These are phyloP conservation scores for Torymus tubicola DNA, from an alignment of 2,888 invertebrate genomes.

Conservation along the genomic window DNA sequence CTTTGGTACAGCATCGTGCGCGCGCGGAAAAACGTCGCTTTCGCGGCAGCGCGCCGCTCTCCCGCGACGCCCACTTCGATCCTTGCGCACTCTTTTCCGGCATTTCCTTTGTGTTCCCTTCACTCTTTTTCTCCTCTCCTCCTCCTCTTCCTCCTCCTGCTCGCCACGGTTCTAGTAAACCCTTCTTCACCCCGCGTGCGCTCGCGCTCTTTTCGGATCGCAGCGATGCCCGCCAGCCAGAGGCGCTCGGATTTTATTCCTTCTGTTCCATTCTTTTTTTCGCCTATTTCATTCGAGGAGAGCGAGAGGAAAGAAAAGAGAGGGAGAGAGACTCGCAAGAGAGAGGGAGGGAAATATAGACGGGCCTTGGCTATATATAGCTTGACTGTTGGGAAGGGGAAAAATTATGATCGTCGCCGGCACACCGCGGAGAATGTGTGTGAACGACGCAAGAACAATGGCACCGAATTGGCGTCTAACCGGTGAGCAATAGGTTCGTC, in stretches of 20 bases:
- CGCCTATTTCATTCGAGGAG: constrained; percentile 47
- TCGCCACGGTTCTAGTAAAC: constrained; percentile 58
- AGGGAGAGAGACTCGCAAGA: not conserved
- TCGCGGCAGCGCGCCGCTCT: constrained; percentile 49
- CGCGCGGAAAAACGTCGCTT: constrained; percentile 47
- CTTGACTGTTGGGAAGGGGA: constrained; percentile 35
- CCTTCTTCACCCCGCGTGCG: constrained; percentile 54
- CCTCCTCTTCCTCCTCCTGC: constrained; percentile 57
- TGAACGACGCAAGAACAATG: constrained; percentile 76
- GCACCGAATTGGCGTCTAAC: constrained; percentile 75
- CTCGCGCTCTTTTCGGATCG: constrained; percentile 59
- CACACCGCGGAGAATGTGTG: constrained; percentile 69
- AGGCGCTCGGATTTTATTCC: constrained; percentile 41
- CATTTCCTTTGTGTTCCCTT: constrained; percentile 58
- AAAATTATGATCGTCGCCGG: constrained; percentile 67
- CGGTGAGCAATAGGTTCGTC: constrained; percentile 76
- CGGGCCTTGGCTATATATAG: constrained; percentile 9
- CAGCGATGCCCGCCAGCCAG: constrained; percentile 40
- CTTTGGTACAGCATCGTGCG: not conserved
- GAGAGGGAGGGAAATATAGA: constrained; percentile 35
- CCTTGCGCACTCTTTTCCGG: constrained; percentile 49
- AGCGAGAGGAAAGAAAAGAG: constrained; percentile 26
- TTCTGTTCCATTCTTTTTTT: constrained; percentile 54
- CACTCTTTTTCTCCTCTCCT: constrained; percentile 49
- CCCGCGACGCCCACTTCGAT: constrained; percentile 56